Conservation (phyloP, 2,888 invertebrate species). For the Nowickia ferox region DNA sequence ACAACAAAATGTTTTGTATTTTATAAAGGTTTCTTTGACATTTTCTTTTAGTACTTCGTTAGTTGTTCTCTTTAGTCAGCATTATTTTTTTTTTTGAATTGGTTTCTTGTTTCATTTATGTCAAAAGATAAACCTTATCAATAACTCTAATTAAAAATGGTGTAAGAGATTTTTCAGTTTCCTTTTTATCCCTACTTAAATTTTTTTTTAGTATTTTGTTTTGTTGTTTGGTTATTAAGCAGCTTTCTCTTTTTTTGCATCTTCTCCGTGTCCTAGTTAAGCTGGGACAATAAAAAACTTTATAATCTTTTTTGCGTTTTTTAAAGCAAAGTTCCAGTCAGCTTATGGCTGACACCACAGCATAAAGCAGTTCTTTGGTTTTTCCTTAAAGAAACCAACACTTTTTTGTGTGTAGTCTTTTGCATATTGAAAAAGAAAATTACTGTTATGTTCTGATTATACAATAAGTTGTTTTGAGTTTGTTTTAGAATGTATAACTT, state of each 20-base stretch:
- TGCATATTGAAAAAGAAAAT: not conserved
- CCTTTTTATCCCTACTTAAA: not conserved
- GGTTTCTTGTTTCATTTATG: not conserved
- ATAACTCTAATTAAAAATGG: slow-evolving; percentile 58
- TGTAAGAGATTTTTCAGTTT: slow-evolving; percentile 1
- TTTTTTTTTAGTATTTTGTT: slow-evolving; percentile 6
- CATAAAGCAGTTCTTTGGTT: not conserved
- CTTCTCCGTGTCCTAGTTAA: not conserved
- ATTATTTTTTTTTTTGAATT: not conserved
- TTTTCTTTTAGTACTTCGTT: slow-evolving; percentile 23
- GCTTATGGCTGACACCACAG: not conserved
- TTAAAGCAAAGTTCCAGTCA: slow-evolving; percentile 16
- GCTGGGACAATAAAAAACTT: slow-evolving; percentile 43
- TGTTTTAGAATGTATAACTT: too few relatives aligned
- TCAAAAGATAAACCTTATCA: slow-evolving; percentile 33
- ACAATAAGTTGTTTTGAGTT: too few relatives aligned
- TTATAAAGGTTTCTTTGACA: slow-evolving; percentile 5
- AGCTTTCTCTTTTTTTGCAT: not conserved
- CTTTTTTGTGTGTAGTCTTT: not conserved
- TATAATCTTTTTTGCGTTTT: slow-evolving; percentile 42
- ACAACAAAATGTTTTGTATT: slow-evolving; percentile 12
- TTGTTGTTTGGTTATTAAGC: not conserved
- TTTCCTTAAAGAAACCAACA: not conserved
- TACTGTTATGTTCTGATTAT: not conserved
- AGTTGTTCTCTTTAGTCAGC: slow-evolving; percentile 37